Conservation (phyloP, 2,888 invertebrate species). For the Aleiodes alternator region DNA sequence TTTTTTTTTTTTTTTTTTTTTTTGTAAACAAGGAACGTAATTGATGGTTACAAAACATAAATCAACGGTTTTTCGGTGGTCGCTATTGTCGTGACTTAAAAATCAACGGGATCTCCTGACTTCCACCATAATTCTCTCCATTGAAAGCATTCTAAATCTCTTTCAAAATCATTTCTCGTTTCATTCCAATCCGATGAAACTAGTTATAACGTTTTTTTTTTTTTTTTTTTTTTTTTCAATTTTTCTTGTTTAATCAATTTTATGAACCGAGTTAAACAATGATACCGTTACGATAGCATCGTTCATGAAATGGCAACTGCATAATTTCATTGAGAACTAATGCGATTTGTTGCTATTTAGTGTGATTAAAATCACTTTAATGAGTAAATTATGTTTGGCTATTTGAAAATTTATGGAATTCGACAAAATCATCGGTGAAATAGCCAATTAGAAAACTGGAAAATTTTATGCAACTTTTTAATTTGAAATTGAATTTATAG, state of each 20-base stretch:
- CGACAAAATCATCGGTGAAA: neutral
- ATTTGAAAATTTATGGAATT: no score
- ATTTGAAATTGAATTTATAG: neutral
- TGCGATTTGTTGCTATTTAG: no score
- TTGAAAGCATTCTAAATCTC: no score
- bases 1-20: neutral
- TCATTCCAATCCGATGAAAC: no score
- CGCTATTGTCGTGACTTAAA: slow-evolving; percentile 1
- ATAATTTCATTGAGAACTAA: no score
- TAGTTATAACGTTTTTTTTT: no score
- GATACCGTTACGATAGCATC: no score
- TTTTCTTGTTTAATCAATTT: no score
- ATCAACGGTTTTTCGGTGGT: slow-evolving; percentile 14
- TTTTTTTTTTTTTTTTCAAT: no score
- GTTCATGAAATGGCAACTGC: no score
- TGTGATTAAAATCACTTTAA: slow-evolving; percentile 1
- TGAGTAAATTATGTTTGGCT: neutral
- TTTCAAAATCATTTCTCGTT: no score
- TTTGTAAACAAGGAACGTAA: slow-evolving; percentile 17
- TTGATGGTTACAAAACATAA: slow-evolving; percentile 2
- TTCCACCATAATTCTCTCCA: neutral
- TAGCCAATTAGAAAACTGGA: neutral
- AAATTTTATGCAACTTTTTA: neutral
- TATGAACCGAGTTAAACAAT: no score
- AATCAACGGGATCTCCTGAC: neutral